phyloP scores from a whole-genome alignment of 2,888 invertebrate species.

The Ethmia dodecea region DNA sequence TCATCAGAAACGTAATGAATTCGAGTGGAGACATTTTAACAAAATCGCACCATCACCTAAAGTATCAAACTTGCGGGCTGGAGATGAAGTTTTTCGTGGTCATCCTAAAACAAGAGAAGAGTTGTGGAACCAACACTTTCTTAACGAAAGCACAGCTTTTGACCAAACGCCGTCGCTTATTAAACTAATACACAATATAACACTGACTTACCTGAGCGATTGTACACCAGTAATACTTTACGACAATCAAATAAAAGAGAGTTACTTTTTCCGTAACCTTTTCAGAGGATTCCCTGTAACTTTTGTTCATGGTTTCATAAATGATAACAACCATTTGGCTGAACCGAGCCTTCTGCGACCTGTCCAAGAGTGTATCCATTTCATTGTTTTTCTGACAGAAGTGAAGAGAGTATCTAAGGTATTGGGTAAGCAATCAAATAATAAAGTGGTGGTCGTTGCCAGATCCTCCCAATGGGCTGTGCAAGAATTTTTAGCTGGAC shows the following conservation, averaged over 20 bases:
- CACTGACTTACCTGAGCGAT: conserved; percentile 76
- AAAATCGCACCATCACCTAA: not conserved
- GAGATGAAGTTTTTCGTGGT: conserved; percentile 74
- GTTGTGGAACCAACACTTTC: conserved; percentile 68
- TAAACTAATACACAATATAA: conserved; percentile 77
- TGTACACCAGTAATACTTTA: conserved; percentile 84
- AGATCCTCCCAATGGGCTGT: conserved; percentile 86
- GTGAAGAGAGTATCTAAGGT: conserved; percentile 77
- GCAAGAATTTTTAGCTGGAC: conserved; percentile 81
- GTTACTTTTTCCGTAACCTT: conserved; percentile 75
- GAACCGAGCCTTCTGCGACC: conserved; percentile 61
- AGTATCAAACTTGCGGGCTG: conserved; percentile 38
- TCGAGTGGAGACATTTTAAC: conserved; percentile 20
- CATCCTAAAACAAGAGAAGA: conserved; percentile 78
- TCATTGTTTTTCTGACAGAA: conserved; percentile 82
- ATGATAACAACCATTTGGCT: conserved; percentile 57
- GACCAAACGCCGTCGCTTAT: conserved; percentile 80
- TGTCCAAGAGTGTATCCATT: conserved; percentile 77
- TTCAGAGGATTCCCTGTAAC: conserved; percentile 75
- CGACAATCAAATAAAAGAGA: conserved; percentile 76
- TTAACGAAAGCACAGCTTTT: conserved; percentile 46
- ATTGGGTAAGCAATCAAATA: conserved; percentile 79
- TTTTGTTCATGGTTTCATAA: conserved; percentile 80
- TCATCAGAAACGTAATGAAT: conserved; percentile 5
- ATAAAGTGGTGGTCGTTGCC: conserved; percentile 82